Evolutionary conservation across 1,140 invertebrate species (phyloP), one percentile per base, ranked within the genome.

Genomic region (Venustaconcha ellipsiformis): DNA sequence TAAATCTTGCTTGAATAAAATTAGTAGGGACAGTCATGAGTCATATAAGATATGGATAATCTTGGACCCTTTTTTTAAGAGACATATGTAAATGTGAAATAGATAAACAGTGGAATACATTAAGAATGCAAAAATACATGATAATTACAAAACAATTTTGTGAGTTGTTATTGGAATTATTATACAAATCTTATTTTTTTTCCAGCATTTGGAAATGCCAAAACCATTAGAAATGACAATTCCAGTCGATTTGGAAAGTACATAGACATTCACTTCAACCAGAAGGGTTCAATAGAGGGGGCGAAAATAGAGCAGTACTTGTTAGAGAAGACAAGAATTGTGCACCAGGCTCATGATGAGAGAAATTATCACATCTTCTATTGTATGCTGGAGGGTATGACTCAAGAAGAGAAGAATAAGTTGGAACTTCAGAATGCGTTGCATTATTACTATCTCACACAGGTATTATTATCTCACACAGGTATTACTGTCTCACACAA

Each of bases 281-380:
- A 94, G 57, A 92, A 93, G 78, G 98, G 98, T 17, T 95, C 97
- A 0, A 99, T 99, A 76, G 97, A 99, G 91, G 98, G 98, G 30
- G 98, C 98, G 17, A 97, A 97, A 90, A 99, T 99, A 84, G 97
- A 99, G 87, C 97, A 99, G 88, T 99, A 99, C 91, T 92, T 99
- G 78, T 90, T 99, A 87, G 98, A 99, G 90, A 99, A 99, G 90
- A 99, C 97, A 62, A 93, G 98, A 73, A 98, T 99, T 83, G 97
- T 99, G 12, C 96, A 94, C 14, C 97, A 99, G 87, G 97, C 95
- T 81, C 92, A 93, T 48, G 96, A 98, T 84, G 98, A 99, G 90
- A 93, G 98, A 79, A 99, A 99, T 91, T 99, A 99, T 90, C 98
- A 99, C 89, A 93, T 99, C 69, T 99, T 99, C 90, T 99, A 99